Evolutionary conservation across 1,140 invertebrate genomes (phyloP).

Genomic region (Ectropis grisescens): DNA sequence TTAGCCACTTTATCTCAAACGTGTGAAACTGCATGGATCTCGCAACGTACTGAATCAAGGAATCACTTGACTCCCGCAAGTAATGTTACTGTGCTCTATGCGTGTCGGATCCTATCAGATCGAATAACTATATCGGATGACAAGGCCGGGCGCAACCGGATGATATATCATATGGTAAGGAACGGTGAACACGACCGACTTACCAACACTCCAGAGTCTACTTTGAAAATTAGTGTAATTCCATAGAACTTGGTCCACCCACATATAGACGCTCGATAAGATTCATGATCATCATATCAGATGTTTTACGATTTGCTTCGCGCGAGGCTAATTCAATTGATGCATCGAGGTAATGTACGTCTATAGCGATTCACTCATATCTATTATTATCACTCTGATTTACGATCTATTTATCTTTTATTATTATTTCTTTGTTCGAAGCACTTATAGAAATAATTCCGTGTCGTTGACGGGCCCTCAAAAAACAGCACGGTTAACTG

Average conservation of each 20-base stretch:
- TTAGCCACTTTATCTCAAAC: constrained; percentile 9
- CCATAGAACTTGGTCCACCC: constrained; percentile 19
- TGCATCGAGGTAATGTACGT: no score
- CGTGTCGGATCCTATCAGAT: constrained; percentile 40
- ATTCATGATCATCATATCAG: constrained; percentile 21
- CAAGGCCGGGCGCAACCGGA: constrained; percentile 46
- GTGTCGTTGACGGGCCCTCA: no score
- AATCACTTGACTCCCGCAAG: constrained; percentile 24
- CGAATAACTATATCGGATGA: constrained; percentile 48
- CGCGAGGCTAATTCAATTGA: constrained; percentile 2
- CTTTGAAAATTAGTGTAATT: constrained; percentile 25
- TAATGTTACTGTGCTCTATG: constrained; percentile 36
- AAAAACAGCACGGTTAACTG: no score
- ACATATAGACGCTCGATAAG: constrained; percentile 24
- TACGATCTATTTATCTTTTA: no score
- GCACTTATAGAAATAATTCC: no score
- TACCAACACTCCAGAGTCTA: constrained; percentile 19
- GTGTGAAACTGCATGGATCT: constrained; percentile 27
- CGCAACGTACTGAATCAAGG: constrained; percentile 26
- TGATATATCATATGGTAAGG: constrained; percentile 57
- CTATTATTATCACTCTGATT: no score
- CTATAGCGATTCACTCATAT: no score
- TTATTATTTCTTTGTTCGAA: no score
- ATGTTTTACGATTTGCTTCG: constrained; percentile 11
- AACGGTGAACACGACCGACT: constrained; percentile 47